A percentile compares a stretch with the other conserved stretches of the same genome.
These are phyloP conservation scores for Otolemur crassicaudatus DNA, from an alignment of 2,797 vertebrate species.

Conservation along the genomic window DNA sequence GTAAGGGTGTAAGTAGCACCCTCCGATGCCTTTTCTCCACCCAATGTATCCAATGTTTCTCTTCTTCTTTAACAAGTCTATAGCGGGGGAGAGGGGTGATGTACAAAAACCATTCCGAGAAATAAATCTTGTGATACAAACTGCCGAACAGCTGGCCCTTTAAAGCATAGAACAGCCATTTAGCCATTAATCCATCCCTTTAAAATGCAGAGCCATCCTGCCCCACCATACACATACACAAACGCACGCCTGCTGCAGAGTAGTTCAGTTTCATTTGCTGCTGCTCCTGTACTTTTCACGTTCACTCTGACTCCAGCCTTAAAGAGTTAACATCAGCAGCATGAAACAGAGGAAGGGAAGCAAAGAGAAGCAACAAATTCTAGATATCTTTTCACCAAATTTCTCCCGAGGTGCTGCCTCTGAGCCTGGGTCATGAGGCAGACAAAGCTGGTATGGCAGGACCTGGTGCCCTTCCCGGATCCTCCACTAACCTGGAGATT, in stretches of 20 bases:
- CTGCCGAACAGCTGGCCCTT: conserved; percentile 88
- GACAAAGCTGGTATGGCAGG: conserved; percentile 41
- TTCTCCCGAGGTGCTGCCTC: neutral
- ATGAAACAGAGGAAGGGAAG: conserved; percentile 56
- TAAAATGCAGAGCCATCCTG: conserved; percentile 86
- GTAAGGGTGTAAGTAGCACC: conserved; percentile 62
- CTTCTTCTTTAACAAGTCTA: conserved; percentile 80
- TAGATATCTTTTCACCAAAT: neutral
- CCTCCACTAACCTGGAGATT: neutral
- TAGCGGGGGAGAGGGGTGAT: conserved; percentile 44
- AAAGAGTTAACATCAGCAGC: conserved; percentile 76
- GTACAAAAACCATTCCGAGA: conserved; percentile 79
- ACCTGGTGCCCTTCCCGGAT: conserved; percentile 66
- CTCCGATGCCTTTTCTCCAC: conserved; percentile 77
- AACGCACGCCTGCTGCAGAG: conserved; percentile 9
- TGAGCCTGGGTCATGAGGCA: conserved; percentile 49
- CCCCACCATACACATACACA: neutral
- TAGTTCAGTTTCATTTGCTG: conserved; percentile 65
- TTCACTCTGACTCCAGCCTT: conserved; percentile 67
- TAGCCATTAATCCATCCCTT: conserved; percentile 88
- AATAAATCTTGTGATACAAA: conserved; percentile 89
- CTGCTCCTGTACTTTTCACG: conserved; percentile 61
- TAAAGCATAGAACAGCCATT: conserved; percentile 87
- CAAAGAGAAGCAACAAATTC: neutral
- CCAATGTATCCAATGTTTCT: conserved; percentile 68